phyloP scores from a whole-genome alignment of 2,888 invertebrate genomes.

The Cheilosia scutellata region DNA sequence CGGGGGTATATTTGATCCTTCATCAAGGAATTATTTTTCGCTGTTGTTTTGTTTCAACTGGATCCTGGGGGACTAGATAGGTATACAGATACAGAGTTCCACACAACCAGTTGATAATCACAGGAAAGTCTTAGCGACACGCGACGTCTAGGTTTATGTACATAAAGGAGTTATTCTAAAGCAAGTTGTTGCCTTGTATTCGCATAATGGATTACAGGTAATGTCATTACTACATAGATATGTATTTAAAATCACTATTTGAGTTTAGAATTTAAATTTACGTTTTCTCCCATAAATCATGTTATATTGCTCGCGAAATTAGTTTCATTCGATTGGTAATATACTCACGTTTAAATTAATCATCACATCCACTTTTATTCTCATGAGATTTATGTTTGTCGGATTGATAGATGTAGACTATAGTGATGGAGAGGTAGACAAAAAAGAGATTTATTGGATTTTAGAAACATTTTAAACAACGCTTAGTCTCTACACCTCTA shows the following conservation, averaged over 20 bases:
- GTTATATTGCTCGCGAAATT: not conserved
- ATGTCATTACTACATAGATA: not conserved
- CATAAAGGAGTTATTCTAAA: not conserved
- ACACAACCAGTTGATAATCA: not conserved
- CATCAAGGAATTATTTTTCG: constrained; percentile 59
- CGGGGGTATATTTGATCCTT: constrained; percentile 68
- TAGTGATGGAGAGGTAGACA: not conserved
- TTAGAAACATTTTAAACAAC: not conserved
- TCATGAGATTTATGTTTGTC: not conserved
- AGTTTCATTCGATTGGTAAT: not conserved
- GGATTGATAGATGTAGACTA: not conserved
- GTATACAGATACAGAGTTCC: too few species aligned
- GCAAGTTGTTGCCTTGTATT: constrained; percentile 3
- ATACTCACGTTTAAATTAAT: not conserved
- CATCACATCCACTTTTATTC: not conserved
- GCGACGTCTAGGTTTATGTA: not conserved
- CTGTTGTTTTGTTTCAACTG: constrained; percentile 33
- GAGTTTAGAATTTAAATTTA: too few species aligned
- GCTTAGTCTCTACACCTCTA: not conserved
- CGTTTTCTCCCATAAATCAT: too few species aligned
- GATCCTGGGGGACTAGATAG: not conserved
- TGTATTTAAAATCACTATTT: not conserved
- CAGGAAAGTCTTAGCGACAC: not conserved
- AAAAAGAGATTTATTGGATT: constrained; percentile 3
- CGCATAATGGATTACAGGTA: too few species aligned